A percentile compares a stretch with the other conserved stretches of the same genome.
Evolutionary conservation across 2,888 invertebrate genomes (phyloP).

Genomic region (Melinopterus prodromus): DNA sequence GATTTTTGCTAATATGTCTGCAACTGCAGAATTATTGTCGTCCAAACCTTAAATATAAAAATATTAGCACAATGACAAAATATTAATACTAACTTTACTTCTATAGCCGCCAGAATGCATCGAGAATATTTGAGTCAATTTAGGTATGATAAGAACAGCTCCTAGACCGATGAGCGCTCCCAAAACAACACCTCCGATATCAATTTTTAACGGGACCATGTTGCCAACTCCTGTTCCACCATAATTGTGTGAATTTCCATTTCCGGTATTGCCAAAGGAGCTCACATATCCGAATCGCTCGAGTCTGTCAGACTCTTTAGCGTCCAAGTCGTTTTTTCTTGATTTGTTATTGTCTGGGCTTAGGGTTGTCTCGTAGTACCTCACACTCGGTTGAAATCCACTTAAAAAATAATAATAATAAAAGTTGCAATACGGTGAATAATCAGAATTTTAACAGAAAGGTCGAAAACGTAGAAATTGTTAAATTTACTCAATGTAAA

Average conservation of each 20-base stretch:
- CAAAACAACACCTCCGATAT: conserved; percentile 81
- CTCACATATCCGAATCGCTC: conserved; percentile 65
- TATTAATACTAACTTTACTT: conserved; percentile 61
- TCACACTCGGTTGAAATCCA: conserved; percentile 60
- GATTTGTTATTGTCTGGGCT: conserved; percentile 36
- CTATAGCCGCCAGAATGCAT: conserved; percentile 75
- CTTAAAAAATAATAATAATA: conserved; percentile 7
- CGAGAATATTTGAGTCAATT: conserved; percentile 76
- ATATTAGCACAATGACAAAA: background rate
- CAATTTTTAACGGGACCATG: conserved; percentile 79
- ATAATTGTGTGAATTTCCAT: conserved; percentile 30
- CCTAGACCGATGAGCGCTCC: conserved; percentile 85
- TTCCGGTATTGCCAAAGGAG: conserved; percentile 64
- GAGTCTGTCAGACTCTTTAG: conserved; percentile 55
- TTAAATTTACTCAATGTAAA: too few relatives aligned
- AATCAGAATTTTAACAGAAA: background rate
- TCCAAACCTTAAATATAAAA: conserved; percentile 53
- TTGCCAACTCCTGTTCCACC: conserved; percentile 61
- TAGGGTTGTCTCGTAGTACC: conserved; percentile 56
- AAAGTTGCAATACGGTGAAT: background rate
- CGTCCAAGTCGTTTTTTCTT: conserved; percentile 52
- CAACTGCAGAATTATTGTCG: conserved; percentile 63
- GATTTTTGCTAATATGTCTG: conserved; percentile 70
- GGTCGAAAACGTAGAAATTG: too few relatives aligned
- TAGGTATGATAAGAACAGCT: conserved; percentile 81